Conservation (phyloP, 2,888 invertebrate species). For the Erebia aethiops region DNA sequence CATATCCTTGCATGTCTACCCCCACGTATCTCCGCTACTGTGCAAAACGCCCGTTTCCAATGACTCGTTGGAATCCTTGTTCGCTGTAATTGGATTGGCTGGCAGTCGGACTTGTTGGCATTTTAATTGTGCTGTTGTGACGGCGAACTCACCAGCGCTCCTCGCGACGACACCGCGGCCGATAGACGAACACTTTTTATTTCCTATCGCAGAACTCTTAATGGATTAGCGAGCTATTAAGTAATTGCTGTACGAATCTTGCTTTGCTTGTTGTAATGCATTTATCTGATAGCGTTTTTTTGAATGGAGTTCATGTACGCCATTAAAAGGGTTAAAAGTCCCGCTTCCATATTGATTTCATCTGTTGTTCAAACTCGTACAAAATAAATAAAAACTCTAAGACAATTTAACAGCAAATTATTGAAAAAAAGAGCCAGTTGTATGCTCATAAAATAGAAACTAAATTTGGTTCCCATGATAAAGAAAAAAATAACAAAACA, state of each 20-base stretch:
- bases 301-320: neutral
- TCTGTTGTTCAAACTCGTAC: neutral
- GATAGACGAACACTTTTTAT: constrained; percentile 73
- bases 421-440: neutral
- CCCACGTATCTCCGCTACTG: constrained; percentile 68
- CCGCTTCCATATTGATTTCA: neutral
- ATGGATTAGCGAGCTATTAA: constrained; percentile 51
- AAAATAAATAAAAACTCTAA: neutral
- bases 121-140: constrained; percentile 84
- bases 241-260: constrained; percentile 41
- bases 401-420: neutral
- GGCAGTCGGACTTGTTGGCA: constrained; percentile 82
- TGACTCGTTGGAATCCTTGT: constrained; percentile 82
- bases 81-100: constrained; percentile 81
- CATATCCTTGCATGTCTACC: constrained; percentile 37
- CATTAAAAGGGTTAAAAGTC: neutral
- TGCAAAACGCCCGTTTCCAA: constrained; percentile 69
- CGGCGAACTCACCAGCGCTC: constrained; percentile 68
- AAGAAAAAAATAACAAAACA: constrained; percentile 51
- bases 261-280: constrained; percentile 7
- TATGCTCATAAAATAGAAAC: neutral
- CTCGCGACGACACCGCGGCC: constrained; percentile 62
- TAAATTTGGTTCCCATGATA: constrained; percentile 59
- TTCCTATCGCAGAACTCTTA: constrained; percentile 52
- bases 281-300: constrained; percentile 13